These are phyloP conservation scores for Arizona elegans DNA, from an alignment of 2,113 vertebrate genomes.

Conservation along the genomic window DNA sequence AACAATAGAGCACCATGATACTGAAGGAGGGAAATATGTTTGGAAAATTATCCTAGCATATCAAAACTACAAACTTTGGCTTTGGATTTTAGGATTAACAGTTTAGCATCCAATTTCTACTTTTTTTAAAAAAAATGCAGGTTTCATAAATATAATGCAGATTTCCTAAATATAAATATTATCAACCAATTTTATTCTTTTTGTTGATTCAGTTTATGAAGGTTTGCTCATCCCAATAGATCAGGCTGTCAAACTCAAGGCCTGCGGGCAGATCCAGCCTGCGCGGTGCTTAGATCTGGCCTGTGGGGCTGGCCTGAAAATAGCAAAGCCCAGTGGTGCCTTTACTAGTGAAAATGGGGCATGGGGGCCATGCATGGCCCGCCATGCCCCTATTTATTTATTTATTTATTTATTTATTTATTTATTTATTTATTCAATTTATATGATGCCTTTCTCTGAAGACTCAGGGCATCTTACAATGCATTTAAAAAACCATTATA, in stretches of 20 bases:
- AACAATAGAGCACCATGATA: not conserved
- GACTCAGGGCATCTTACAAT: too few species aligned
- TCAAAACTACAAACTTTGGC: not conserved
- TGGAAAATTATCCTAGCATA: conserved; percentile 13
- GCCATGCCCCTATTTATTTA: too few species aligned
- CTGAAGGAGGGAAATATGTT: not conserved
- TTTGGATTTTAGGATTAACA: not conserved
- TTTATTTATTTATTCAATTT: too few species aligned
- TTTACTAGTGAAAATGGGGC: too few species aligned
- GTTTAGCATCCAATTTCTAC: not conserved
- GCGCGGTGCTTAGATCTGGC: too few species aligned
- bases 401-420: too few species aligned
- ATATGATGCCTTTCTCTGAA: too few species aligned
- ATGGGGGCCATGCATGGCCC: too few species aligned
- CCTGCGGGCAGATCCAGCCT: too few species aligned
- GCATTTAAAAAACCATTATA: too few species aligned
- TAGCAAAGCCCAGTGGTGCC: too few species aligned
- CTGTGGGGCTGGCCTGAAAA: too few species aligned
- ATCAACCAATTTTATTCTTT: not conserved
- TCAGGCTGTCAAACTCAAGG: not conserved
- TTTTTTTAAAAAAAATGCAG: not conserved
- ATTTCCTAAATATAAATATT: not conserved
- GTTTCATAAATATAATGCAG: not conserved
- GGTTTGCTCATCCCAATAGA: not conserved
- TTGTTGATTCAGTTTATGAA: not conserved